These are phyloP conservation scores for Drosophila tropicalis DNA, from an alignment of 1,140 invertebrate genomes.

Conservation along the genomic window DNA sequence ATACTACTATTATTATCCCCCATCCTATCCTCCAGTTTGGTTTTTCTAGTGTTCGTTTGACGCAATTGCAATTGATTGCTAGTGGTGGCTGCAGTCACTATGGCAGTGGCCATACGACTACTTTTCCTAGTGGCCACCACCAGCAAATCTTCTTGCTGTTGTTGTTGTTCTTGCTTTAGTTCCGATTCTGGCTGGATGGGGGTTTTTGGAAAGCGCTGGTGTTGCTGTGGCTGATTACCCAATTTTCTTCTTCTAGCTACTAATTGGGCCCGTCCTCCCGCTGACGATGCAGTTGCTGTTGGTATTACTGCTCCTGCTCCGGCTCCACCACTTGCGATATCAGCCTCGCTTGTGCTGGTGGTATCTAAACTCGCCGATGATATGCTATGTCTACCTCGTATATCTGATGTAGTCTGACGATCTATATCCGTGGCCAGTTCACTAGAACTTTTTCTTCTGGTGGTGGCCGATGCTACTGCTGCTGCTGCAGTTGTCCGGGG, in stretches of 20 bases:
- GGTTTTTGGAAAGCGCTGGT: conserved; percentile 81
- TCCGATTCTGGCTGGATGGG: conserved; percentile 82
- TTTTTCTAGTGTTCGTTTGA: conserved; percentile 42
- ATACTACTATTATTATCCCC: conserved; percentile 54
- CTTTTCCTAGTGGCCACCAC: conserved; percentile 69
- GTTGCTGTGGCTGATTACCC: conserved; percentile 38
- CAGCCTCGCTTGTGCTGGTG: conserved; percentile 70
- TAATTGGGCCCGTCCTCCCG: conserved; percentile 43
- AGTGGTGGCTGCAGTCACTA: conserved; percentile 74
- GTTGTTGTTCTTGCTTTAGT: conserved; percentile 40
- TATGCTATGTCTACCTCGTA: conserved; percentile 56
- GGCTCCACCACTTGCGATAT: conserved; percentile 15
- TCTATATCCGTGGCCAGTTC: conserved; percentile 83
- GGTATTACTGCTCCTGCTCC: conserved; percentile 11
- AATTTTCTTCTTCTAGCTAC: conserved; percentile 58
- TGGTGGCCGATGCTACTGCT: conserved; percentile 64
- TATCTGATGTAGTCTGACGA: conserved; percentile 81
- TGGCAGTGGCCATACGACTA: conserved; percentile 74
- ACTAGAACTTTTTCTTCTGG: conserved; percentile 77
- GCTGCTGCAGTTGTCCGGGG: conserved; percentile 85
- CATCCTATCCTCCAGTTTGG: conserved; percentile 82
- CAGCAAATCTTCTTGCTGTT: conserved; percentile 33
- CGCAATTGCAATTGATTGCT: conserved; percentile 68
- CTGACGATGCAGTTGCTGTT: not conserved
- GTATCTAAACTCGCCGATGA: conserved; percentile 64